Evolutionary conservation across 2,888 invertebrate genomes (phyloP).

Genomic region (Tetrapedia diversipes): DNA sequence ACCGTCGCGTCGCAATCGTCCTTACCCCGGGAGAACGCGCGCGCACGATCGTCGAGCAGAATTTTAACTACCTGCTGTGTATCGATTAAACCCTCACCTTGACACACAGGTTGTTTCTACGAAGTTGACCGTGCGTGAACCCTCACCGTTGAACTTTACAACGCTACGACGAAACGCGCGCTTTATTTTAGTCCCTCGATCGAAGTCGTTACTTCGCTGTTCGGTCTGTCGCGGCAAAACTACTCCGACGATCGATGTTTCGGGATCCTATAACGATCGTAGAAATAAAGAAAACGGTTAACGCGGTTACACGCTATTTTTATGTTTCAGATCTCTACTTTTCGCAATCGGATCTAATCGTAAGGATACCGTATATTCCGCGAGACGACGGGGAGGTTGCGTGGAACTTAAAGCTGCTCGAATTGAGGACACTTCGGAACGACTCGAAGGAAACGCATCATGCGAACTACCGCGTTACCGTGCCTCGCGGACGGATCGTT

Average conservation of each 20-base stretch:
- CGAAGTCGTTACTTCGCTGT: not conserved
- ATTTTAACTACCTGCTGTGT: constrained; percentile 73
- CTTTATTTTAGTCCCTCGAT: constrained; percentile 12
- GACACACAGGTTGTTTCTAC: constrained; percentile 69
- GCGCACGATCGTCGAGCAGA: constrained; percentile 70
- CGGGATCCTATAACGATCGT: too few species aligned
- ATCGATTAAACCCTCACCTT: constrained; percentile 77
- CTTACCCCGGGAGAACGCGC: constrained; percentile 51
- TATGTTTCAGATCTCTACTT: constrained; percentile 79
- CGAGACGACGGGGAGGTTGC: constrained; percentile 52
- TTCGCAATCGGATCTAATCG: constrained; percentile 78
- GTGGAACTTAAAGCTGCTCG: constrained; percentile 69
- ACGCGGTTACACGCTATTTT: not conserved
- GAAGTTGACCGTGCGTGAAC: constrained; percentile 43
- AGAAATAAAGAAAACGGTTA: too few species aligned
- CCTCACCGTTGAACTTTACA: constrained; percentile 42
- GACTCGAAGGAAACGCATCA: constrained; percentile 70
- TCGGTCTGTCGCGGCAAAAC: not conserved
- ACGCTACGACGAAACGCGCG: not conserved
- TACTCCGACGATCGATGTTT: too few species aligned
- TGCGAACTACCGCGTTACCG: constrained; percentile 70
- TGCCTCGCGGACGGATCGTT: constrained; percentile 60
- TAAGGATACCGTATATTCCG: constrained; percentile 73
- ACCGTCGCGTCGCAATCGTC: constrained; percentile 53
- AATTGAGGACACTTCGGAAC: constrained; percentile 74